A percentile compares a stretch with the other conserved stretches of the same genome.
Conservation (phyloP, 2,113 vertebrate genomes). For the Tringa solitaria region DNA sequence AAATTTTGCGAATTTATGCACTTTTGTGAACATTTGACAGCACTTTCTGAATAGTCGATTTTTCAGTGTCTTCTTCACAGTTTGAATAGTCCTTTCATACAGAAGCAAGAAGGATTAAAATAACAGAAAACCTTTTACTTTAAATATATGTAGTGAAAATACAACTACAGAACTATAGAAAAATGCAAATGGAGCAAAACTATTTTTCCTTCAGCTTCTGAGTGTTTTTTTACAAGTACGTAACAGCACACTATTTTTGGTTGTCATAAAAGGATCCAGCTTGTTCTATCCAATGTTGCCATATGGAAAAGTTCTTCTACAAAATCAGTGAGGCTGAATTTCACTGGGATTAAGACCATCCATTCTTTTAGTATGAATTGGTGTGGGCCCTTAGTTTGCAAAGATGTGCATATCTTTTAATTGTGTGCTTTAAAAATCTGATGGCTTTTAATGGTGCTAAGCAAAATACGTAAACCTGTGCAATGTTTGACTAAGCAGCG, state of each 20-base stretch:
- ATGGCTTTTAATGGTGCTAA: neutral
- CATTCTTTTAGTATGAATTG: neutral
- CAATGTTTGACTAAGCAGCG: neutral
- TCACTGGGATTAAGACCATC: neutral
- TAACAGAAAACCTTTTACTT: neutral
- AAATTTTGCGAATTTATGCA: rapidly evolving
- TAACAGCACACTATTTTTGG: neutral
- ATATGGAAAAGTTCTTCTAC: neutral
- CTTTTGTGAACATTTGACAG: neutral
- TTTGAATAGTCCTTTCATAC: neutral
- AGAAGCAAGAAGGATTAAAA: neutral
- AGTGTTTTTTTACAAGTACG: neutral
- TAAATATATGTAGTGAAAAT: neutral
- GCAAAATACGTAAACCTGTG: neutral
- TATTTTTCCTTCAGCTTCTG: neutral
- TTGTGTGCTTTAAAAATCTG: neutral
- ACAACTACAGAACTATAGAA: neutral
- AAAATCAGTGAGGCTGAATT: neutral
- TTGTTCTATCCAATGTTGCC: neutral
- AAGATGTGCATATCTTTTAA: neutral
- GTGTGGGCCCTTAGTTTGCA: neutral
- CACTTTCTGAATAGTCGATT: neutral
- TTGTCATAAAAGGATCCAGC: neutral
- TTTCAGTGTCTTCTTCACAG: neutral
- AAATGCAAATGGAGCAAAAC: neutral